These are phyloP conservation scores for Falco rusticolus DNA, from an alignment of 2,797 vertebrate genomes.

Conservation along the genomic window DNA sequence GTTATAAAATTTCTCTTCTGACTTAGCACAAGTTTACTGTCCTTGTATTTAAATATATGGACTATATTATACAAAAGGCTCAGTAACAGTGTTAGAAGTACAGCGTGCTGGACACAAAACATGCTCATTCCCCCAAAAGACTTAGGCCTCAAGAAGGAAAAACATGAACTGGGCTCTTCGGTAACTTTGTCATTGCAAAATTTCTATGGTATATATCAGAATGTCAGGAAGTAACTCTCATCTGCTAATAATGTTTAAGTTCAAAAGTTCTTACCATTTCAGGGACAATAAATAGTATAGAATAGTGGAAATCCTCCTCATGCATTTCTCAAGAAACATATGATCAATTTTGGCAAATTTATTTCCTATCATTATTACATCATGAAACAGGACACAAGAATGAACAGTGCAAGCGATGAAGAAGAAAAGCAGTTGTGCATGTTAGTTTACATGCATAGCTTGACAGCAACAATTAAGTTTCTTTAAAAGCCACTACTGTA, in stretches of 20 bases:
- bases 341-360: not conserved
- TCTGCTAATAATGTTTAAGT: not conserved
- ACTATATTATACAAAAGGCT: not conserved
- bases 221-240: not conserved
- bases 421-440: not conserved
- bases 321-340: not conserved
- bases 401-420: not conserved
- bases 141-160: not conserved
- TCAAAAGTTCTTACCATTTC: not conserved
- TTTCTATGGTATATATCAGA: not conserved
- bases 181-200: not conserved
- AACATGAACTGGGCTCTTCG: not conserved
- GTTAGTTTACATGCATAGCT: not conserved
- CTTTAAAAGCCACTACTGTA: not conserved
- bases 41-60: not conserved
- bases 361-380: not conserved
- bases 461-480: not conserved
- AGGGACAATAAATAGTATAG: not conserved
- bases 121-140: not conserved
- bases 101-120: not conserved
- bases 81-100: not conserved
- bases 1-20: not conserved
- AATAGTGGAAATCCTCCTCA: not conserved
- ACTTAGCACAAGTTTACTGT: not conserved
- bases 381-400: not conserved